Base-by-base conservation (phyloP, 2,888 invertebrate genomes). In the Eumerus sabulonum region DNA sequence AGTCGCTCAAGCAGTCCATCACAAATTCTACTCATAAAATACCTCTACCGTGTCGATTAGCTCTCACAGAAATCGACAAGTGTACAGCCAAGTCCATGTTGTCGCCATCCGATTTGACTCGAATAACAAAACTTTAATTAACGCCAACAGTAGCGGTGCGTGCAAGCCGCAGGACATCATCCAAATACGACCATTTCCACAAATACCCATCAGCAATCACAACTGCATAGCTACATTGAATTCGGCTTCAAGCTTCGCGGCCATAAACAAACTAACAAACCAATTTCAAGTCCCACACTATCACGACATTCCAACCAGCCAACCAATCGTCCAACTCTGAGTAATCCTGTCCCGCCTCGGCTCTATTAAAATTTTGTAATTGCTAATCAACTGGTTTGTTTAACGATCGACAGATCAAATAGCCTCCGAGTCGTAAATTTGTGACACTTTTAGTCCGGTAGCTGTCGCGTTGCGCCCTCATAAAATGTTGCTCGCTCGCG, bases 311-410 rank as follows among this genome's bases (percentile, higher is more conserved):
- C 27, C 44, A 14, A 1, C 13, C 51, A 18, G 18, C 18, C 16
- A 16, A n/a, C 9, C 17, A 40, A 5, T 4, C 1, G 3, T 11
- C 27, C 27, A 27, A 7, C 7, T 27, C 2, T 7, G 27, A 27
- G 3, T 27, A 27, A 27, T 27, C 27, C 18, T 5, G 11, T 59
- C 54, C 47, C 40, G 12, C 47, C 42, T 59, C 47, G 40, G 50
- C 57, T 73, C 77, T 73, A 77, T 73, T 77, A 73, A 77, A 77
- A 77, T 73, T 73, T 73, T 57, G 77, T 77, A 77, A 77, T 77
- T 73, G 60, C 77, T 67, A 77, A 77, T 77, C 77, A 73, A 77
- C 77, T 73, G 77, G 77, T 77, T 77, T 66, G 67, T 67, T 72
- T 77, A 77, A 63, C 77, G 72, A 77, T 77, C 73, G 56, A 66